Base-by-base conservation (phyloP, 2,113 vertebrate species). In the Nibea albiflora region DNA sequence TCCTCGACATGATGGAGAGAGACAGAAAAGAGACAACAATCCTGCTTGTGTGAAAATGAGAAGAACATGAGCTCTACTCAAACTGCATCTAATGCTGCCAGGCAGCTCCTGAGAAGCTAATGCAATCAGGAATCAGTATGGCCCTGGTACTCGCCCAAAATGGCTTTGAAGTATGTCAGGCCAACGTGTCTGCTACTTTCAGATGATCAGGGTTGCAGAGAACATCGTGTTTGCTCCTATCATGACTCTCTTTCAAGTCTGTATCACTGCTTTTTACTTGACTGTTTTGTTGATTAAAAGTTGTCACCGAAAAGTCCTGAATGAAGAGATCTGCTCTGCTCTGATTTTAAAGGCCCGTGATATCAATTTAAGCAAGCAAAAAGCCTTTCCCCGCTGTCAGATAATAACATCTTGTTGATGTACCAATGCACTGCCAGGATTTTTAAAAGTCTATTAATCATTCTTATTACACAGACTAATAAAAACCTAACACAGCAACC, bases 381-480 rank as follows among this genome's bases (percentile, higher is more conserved):
- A 69, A 49, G 71, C 20, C 20, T 42, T 56, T 80, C n/a, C 58
- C 67, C 14, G 16, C 11, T 42, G 46, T 60, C 4, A 71, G 7
- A 58, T 44, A 22, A 74, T 47, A 15, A 50, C 73, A 62, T 75
- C 71, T 61, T 73, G 72, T 81, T 78, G 76, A 57, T 58, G 15
- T 26, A 42, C 72, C 28, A 73, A 54, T 47, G 26, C 26, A 42
- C 50, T 76, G 73, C 81, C 63, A 60, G 39, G 9, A 44, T 58
- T 81, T 39, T 75, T 73, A 66, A 80, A 78, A 63, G 73, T 76
- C 80, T 54, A 75, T 88, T 83, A 90, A 89, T 90, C 87, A 91
- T n/a, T 73, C 42, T 78, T 83, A 77, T 87, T 83, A 83, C 22
- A 31, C 1, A 46, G 46, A 63, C 65, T 76, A 67, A 91, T 85